Evolutionary conservation across 2,888 invertebrate species (phyloP).

Genomic region (Hedya salicella): DNA sequence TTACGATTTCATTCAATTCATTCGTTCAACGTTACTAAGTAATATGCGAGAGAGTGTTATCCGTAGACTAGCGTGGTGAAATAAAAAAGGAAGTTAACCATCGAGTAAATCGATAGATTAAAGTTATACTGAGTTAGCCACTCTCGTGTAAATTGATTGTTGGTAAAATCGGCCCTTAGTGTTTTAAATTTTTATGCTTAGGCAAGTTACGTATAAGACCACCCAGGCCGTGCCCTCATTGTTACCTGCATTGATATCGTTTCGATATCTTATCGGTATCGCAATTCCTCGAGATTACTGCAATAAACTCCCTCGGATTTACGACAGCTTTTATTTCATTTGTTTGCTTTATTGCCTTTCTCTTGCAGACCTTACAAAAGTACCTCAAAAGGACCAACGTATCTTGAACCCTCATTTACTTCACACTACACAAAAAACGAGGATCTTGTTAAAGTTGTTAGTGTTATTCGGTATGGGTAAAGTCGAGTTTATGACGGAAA

Average conservation of each 20-base stretch:
- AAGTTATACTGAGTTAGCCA: no score
- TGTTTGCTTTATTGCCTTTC: conserved; percentile 30
- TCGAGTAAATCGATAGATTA: no score
- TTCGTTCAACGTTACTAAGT: no score
- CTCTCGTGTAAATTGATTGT: no score
- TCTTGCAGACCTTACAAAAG: neutral
- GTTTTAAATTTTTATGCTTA: no score
- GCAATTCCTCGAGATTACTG: conserved; percentile 25
- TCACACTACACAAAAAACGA: neutral
- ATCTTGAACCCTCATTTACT: neutral
- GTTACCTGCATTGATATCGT: conserved; percentile 8
- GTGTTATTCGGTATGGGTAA: conserved; percentile 1
- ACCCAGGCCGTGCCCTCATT: conserved; percentile 10
- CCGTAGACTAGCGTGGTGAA: no score
- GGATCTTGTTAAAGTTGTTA: neutral
- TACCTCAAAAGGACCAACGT: neutral
- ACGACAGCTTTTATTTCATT: conserved; percentile 37
- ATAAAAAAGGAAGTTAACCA: no score
- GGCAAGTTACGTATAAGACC: neutral
- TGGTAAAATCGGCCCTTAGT: no score
- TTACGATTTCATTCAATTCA: no score
- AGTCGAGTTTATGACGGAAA: conserved; percentile 23
- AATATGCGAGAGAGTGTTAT: no score
- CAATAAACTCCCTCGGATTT: conserved; percentile 18
- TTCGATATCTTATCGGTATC: conserved; percentile 32